Evolutionary conservation across 2,113 vertebrate species (phyloP).

Genomic region (Eretmochelys imbricata): DNA sequence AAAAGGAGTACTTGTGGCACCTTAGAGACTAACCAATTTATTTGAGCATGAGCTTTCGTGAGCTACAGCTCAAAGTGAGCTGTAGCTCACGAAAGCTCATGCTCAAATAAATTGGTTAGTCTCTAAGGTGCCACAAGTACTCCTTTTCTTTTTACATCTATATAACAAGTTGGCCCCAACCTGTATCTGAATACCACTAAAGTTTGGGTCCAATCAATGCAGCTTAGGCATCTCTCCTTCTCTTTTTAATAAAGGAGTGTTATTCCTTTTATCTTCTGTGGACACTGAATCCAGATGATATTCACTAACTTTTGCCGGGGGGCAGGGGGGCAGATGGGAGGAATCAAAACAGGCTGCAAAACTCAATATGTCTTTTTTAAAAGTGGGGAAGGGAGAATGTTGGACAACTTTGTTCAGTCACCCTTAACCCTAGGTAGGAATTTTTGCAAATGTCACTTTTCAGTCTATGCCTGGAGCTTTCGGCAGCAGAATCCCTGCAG

Average conservation of each 20-base stretch:
- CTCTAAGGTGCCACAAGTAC: too few species aligned
- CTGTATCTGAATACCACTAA: neutral
- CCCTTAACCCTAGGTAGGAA: neutral
- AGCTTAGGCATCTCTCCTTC: neutral
- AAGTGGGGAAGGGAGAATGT: neutral
- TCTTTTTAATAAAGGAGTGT: neutral
- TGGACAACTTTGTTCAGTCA: neutral
- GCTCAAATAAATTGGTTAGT: too few species aligned
- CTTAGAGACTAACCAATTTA: too few species aligned
- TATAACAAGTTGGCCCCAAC: neutral
- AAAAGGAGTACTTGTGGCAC: too few species aligned
- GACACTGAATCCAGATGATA: neutral
- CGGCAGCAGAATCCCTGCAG: neutral
- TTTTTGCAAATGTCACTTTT: neutral
- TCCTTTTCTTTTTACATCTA: neutral
- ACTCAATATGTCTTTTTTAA: neutral
- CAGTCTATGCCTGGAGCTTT: neutral
- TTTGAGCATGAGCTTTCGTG: too few species aligned
- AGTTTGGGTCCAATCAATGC: neutral
- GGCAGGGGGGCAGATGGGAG: neutral
- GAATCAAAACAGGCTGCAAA: neutral
- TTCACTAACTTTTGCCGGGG: neutral
- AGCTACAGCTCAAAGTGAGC: too few species aligned
- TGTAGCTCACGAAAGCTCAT: too few species aligned
- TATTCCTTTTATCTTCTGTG: neutral